Evolutionary conservation across 2,797 vertebrate species (phyloP).

Genomic region (Enteromius viviparus): DNA sequence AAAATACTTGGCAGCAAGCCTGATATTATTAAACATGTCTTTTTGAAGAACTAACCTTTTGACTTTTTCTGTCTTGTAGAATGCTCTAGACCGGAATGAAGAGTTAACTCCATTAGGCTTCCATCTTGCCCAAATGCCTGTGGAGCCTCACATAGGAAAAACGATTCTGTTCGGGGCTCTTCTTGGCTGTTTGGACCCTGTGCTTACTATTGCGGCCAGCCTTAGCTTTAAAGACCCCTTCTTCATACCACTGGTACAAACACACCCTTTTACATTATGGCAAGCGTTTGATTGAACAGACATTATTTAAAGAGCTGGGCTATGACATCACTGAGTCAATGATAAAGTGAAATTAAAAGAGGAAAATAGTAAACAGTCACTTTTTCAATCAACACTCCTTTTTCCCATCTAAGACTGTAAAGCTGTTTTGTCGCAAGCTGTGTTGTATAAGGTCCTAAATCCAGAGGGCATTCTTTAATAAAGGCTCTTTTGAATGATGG

Average conservation of each 20-base stretch:
- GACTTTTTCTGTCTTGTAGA: slow-evolving; percentile 73
- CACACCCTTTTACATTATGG: slow-evolving; percentile 54
- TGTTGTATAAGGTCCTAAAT: not conserved
- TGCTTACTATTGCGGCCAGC: slow-evolving; percentile 94
- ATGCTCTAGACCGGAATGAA: slow-evolving; percentile 90
- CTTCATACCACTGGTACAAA: slow-evolving; percentile 91
- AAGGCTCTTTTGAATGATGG: not conserved
- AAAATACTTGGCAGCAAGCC: not conserved
- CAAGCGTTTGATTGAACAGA: not conserved
- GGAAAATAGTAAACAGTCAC: too few species aligned
- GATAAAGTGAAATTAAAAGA: not conserved
- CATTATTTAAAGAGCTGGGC: not conserved
- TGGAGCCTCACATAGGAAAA: slow-evolving; percentile 97
- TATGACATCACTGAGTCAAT: not conserved
- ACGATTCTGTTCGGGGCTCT: slow-evolving; percentile 97
- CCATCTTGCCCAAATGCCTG: slow-evolving; percentile 92
- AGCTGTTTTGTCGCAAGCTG: not conserved
- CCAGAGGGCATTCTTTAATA: not conserved
- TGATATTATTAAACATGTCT: not conserved
- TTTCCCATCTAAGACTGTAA: not conserved
- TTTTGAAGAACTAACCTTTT: not conserved
- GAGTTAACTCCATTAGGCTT: slow-evolving; percentile 92
- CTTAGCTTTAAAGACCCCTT: slow-evolving; percentile 99
- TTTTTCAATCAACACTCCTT: not conserved
- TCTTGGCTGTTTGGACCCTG: slow-evolving; percentile 93